Evolutionary conservation across 2,113 vertebrate species (phyloP).

Genomic region (Ornithorhynchus anatinus): DNA sequence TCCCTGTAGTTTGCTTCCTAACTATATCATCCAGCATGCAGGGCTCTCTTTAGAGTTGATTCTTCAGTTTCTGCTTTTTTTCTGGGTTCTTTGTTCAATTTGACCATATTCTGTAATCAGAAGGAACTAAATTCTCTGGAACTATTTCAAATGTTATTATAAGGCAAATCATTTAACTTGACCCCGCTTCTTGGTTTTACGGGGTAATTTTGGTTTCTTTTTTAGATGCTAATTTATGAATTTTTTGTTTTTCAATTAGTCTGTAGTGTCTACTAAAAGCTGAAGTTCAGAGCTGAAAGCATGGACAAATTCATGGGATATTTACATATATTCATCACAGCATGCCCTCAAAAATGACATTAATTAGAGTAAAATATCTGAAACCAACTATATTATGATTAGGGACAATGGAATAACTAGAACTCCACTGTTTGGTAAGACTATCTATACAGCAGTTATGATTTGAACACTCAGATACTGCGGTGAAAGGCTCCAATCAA

Average conservation of each 20-base stretch:
- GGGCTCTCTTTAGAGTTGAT: not conserved
- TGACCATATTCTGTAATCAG: not conserved
- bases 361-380: constrained; percentile 60
- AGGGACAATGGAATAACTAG: constrained; percentile 12
- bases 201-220: constrained; percentile 38
- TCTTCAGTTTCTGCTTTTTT: not conserved
- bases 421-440: not conserved
- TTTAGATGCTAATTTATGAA: constrained; percentile 61
- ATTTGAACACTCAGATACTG: not conserved
- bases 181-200: constrained; percentile 10
- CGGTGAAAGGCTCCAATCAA: not conserved
- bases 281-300: constrained; percentile 60
- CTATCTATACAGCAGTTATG: not conserved
- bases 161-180: not conserved
- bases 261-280: constrained; percentile 51
- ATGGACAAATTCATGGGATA: constrained; percentile 34
- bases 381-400: constrained; percentile 40
- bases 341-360: constrained; percentile 51
- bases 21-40: not conserved
- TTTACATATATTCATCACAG: constrained; percentile 59
- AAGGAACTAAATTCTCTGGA: not conserved
- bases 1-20: not conserved
- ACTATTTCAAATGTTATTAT: constrained; percentile 10
- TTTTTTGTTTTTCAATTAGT: constrained; percentile 52
- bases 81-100: not conserved